Evolutionary conservation across 2,888 invertebrate genomes (phyloP).

Genomic region (Anarsia innoxiella): DNA sequence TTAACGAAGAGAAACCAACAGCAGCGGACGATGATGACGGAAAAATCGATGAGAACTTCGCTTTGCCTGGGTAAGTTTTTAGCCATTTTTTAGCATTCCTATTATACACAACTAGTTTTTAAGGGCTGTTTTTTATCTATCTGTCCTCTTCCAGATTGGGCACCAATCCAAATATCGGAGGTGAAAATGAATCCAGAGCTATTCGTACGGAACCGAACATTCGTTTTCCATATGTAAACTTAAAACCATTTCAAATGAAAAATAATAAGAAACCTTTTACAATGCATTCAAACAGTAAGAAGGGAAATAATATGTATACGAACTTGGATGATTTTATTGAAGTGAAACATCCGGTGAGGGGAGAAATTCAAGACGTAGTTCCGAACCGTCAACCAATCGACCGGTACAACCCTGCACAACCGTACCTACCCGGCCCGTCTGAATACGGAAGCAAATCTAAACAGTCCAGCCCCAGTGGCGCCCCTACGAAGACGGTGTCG

Average conservation of each 20-base stretch:
- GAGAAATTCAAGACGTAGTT: slow-evolving; percentile 55
- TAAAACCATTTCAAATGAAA: slow-evolving; percentile 64
- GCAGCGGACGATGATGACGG: slow-evolving; percentile 20
- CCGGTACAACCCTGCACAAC: slow-evolving; percentile 68
- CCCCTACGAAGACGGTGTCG: slow-evolving; percentile 37
- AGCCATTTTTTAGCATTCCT: too few species aligned
- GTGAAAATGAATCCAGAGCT: slow-evolving; percentile 65
- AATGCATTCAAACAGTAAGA: slow-evolving; percentile 38
- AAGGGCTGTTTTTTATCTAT: not conserved
- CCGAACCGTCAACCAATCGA: slow-evolving; percentile 44
- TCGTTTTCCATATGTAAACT: slow-evolving; percentile 59
- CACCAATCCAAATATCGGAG: slow-evolving; percentile 53
- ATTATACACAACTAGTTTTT: not conserved
- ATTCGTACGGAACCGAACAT: slow-evolving; percentile 59
- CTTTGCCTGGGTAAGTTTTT: slow-evolving; percentile 54
- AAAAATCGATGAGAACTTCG: slow-evolving; percentile 48
- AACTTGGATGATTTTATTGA: slow-evolving; percentile 53
- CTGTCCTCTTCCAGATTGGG: slow-evolving; percentile 59
- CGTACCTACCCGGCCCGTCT: slow-evolving; percentile 50
- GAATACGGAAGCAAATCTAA: slow-evolving; percentile 46
- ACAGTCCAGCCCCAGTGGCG: slow-evolving; percentile 31
- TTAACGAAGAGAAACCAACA: slow-evolving; percentile 15
- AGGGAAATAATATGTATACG: slow-evolving; percentile 47
- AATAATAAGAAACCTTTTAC: slow-evolving; percentile 36
- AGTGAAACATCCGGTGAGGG: slow-evolving; percentile 52